Base-by-base conservation (phyloP, 2,113 vertebrate species). In the Setophaga kirtlandii region DNA sequence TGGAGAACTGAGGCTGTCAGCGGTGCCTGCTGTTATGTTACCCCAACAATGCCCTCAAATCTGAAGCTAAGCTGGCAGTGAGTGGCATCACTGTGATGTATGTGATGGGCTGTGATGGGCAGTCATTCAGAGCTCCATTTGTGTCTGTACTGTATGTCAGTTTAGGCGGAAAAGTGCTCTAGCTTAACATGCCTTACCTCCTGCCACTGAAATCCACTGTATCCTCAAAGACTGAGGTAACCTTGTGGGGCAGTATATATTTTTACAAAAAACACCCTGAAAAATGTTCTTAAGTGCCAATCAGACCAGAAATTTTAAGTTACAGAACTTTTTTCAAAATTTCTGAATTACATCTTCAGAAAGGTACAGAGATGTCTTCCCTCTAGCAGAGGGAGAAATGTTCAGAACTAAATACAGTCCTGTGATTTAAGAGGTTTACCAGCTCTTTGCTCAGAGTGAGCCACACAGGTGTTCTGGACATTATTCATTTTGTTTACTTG, bases 11-110 rank as follows among this genome's bases (percentile, higher is more conserved):
- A 91, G 24, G 65, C 39, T 24, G 44, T 25, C 1, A 3, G 39
- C 0, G 2, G 42, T 39, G 37, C 30, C 47, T 70, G 25, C 46
- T 23, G 12, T 16, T 22, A 2, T 2, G 14, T 33, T 8, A n/a
- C 1, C 0, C 15, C 4, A 59, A 35, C 23, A 35, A 9, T 1
- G 8, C 23, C 24, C 28, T 41, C 47, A 41, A 2, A n/a, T 1
- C 7, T 4, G 4, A 37, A 53, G 21, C 60, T 28, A 18, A 46
- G 41, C 23, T 41, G 28, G 53, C 3, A 22, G 35, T 2, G 6
- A 23, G 7, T 7, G 5, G 20, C 12, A 33, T 35, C 12, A 13
- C 7, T 33, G 0, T 1, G 6, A 4, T 1, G 2, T 3, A 22
- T 6, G 5, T 6, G 20, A 58, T 73, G 16, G 16, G 62, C 27